Conservation (phyloP, 92 coral and sea anemone species). For the Palythoa grandis region DNA sequence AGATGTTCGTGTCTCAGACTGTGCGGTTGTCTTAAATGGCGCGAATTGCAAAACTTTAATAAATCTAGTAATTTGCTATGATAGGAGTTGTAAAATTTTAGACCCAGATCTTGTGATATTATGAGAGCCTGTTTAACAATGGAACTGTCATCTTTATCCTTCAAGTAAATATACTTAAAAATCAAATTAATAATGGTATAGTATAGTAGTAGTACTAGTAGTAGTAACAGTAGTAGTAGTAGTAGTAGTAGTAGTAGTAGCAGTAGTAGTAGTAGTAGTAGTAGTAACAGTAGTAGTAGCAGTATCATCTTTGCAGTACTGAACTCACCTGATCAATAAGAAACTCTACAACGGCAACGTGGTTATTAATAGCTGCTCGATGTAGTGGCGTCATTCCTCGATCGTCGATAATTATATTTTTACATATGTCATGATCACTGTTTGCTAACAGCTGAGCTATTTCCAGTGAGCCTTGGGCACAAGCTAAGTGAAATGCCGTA, state of each 20-base stretch:
- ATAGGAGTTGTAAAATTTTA: too few relatives aligned
- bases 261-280: neutral
- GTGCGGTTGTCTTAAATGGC: too few relatives aligned
- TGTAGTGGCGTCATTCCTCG: constrained; percentile 84
- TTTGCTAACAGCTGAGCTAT: constrained; percentile 68
- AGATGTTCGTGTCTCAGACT: too few relatives aligned
- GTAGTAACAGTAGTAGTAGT: too few relatives aligned
- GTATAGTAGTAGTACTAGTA: too few relatives aligned
- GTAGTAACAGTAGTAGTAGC: neutral
- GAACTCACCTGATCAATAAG: constrained; percentile 81
- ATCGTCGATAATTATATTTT: constrained; percentile 56
- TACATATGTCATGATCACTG: constrained; percentile 59
- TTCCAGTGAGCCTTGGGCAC: constrained; percentile 83
- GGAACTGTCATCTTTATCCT: too few relatives aligned
- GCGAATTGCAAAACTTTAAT: too few relatives aligned
- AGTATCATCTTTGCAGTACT: neutral
- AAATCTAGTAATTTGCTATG: too few relatives aligned
- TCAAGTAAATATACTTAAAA: too few relatives aligned
- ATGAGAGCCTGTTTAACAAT: too few relatives aligned
- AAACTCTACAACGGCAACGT: constrained; percentile 61
- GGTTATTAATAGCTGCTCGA: constrained; percentile 76
- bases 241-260: neutral
- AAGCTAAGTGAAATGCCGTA: constrained; percentile 84
- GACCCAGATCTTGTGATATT: too few relatives aligned
- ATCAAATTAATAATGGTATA: too few relatives aligned